Evolutionary conservation across 2,888 invertebrate genomes (phyloP).

Genomic region (Dilophus febrilis): DNA sequence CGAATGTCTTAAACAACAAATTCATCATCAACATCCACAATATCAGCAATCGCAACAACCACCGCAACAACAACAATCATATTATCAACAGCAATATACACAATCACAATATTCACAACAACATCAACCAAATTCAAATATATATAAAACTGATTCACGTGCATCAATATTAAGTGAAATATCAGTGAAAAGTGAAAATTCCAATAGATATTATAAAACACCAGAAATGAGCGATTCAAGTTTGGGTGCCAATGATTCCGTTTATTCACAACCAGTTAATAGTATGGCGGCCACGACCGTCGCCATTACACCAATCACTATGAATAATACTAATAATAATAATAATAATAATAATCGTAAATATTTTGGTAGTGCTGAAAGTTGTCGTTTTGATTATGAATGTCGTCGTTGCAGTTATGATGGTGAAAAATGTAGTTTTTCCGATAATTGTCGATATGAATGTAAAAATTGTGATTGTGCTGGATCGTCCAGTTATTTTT

Average conservation of each 20-base stretch:
- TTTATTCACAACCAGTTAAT: constrained; percentile 21
- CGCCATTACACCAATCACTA: too few relatives aligned
- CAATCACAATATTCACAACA: neutral
- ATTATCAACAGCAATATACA: constrained; percentile 4
- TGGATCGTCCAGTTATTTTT: constrained; percentile 27
- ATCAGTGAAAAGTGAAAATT: constrained; percentile 26
- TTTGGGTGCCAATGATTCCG: constrained; percentile 19
- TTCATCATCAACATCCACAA: constrained; percentile 7
- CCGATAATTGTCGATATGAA: constrained; percentile 28
- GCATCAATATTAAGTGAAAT: constrained; percentile 29
- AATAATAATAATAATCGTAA: constrained; percentile 12
- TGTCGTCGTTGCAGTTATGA: constrained; percentile 29
- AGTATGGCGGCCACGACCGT: constrained; percentile 17
- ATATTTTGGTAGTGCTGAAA: constrained; percentile 29
- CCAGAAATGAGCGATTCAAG: constrained; percentile 24
- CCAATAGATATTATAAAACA: constrained; percentile 15
- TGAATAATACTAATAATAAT: too few relatives aligned
- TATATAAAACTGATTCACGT: constrained; percentile 29
- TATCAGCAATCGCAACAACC: constrained; percentile 16
- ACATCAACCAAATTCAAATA: constrained; percentile 11
- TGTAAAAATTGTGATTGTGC: constrained; percentile 28
- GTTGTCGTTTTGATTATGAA: constrained; percentile 27
- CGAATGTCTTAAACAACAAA: constrained; percentile 13
- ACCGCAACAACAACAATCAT: neutral
- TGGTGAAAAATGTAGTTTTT: constrained; percentile 26